Conservation (phyloP, 2,113 vertebrate genomes). For the Corydoras sp. region DNA sequence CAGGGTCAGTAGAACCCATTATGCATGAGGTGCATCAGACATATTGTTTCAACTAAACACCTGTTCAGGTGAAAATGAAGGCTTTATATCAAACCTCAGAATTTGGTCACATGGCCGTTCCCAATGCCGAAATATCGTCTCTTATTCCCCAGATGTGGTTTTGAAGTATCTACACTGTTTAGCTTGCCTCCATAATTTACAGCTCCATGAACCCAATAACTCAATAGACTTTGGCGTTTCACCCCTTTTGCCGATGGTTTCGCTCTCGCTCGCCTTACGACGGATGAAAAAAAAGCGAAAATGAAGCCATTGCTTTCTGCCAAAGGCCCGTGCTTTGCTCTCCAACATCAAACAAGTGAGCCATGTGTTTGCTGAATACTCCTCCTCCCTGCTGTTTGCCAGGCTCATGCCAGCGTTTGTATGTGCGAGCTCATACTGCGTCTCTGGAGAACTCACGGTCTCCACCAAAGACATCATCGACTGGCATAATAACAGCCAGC, state of each 20-base stretch:
- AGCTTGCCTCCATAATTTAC: slow-evolving; percentile 5
- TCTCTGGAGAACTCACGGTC: slow-evolving; percentile 38
- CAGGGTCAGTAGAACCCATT: neutral
- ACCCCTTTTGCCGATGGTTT: neutral
- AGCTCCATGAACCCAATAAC: slow-evolving; percentile 18
- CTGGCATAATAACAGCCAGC: slow-evolving; percentile 32
- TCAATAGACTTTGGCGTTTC: neutral
- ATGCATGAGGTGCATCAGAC: neutral
- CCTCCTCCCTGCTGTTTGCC: slow-evolving; percentile 30
- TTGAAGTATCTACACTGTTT: slow-evolving; percentile 7
- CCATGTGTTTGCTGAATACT: slow-evolving; percentile 30
- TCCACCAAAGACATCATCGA: slow-evolving; percentile 38
- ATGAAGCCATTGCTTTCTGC: slow-evolving; percentile 12
- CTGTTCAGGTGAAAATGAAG: slow-evolving; percentile 14
- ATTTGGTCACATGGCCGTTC: slow-evolving; percentile 1
- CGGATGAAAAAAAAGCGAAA: slow-evolving; percentile 1
- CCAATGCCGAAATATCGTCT: neutral
- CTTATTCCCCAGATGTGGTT: slow-evolving; percentile 7
- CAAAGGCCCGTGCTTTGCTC: slow-evolving; percentile 7
- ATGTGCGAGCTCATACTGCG: slow-evolving; percentile 36
- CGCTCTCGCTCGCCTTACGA: neutral
- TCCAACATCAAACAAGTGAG: slow-evolving; percentile 25
- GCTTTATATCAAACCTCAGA: slow-evolving; percentile 19
- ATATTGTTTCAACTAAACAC: slow-evolving; percentile 20
- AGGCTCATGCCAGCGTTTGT: slow-evolving; percentile 32